Conservation (phyloP, 2,888 invertebrate species). For the Uropetala carovei region DNA sequence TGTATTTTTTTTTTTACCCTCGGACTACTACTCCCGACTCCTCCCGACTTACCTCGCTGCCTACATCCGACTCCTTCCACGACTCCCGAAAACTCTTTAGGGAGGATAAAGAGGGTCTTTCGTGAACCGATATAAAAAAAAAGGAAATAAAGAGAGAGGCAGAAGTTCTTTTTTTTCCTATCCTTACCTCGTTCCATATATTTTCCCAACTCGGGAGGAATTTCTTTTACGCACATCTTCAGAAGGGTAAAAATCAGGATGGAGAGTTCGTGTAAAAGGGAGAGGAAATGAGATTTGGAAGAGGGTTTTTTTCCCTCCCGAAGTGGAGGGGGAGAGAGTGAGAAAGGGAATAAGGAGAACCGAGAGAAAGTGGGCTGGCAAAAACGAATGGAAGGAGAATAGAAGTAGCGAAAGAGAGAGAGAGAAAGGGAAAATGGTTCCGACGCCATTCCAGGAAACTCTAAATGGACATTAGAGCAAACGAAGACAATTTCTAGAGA, state of each 20-base stretch:
- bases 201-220: not conserved
- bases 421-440: not conserved
- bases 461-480: not conserved
- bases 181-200: not conserved
- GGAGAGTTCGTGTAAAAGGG: not conserved
- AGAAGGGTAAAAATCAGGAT: conserved; percentile 5
- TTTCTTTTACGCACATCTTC: not conserved
- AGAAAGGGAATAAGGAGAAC: not conserved
- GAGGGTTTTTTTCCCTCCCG: not conserved
- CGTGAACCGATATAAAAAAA: conserved; percentile 9
- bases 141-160: not conserved
- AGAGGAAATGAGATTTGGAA: not conserved
- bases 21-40: not conserved
- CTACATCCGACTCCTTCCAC: no score
- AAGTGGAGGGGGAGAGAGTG: not conserved
- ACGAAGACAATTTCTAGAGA: not conserved
- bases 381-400: not conserved
- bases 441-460: not conserved
- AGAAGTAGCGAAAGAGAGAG: not conserved
- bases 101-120: conserved; percentile 5
- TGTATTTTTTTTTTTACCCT: not conserved
- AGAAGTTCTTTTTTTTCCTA: not conserved
- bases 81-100: not conserved
- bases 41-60: not conserved
- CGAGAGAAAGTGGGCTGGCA: not conserved